Percentiles rank a stretch among this genome's conserved stretches.
phyloP scores from a whole-genome alignment of 1,140 invertebrate genomes.

The Drosophila miranda region DNA sequence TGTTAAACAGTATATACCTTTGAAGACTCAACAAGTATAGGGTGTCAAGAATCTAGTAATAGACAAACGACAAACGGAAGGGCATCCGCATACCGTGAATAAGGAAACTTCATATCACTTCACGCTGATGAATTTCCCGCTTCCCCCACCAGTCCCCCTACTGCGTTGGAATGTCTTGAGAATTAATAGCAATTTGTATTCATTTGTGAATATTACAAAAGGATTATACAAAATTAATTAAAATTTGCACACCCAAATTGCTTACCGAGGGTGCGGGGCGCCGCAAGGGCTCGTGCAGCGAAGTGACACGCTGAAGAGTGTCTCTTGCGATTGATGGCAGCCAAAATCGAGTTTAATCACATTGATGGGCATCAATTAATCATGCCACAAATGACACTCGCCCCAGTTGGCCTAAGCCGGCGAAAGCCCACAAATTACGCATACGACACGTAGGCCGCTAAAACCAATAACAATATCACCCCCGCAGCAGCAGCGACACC shows the following conservation, averaged over 20 bases:
- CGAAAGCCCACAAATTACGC: constrained; percentile 70
- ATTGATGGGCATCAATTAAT: constrained; percentile 79
- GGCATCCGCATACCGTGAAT: neutral
- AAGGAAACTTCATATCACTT: neutral
- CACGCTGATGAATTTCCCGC: constrained; percentile 49
- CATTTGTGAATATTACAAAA: constrained; percentile 79
- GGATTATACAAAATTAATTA: constrained; percentile 79
- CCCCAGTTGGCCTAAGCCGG: constrained; percentile 54
- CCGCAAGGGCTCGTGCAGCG: neutral
- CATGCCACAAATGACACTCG: constrained; percentile 68
- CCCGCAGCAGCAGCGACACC: neutral
- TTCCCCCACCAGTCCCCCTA: neutral
- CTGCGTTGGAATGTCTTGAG: constrained; percentile 40
- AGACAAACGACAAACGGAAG: constrained; percentile 11
- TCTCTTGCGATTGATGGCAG: constrained; percentile 58
- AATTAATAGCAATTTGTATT: constrained; percentile 80
- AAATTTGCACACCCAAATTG: constrained; percentile 67
- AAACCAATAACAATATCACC: constrained; percentile 1
- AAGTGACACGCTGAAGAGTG: constrained; percentile 1
- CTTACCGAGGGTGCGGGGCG: neutral
- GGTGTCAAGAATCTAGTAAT: neutral
- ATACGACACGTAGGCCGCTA: constrained; percentile 70
- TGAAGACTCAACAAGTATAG: too few species aligned
- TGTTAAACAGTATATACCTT: too few species aligned
- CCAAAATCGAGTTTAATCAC: constrained; percentile 74